A percentile compares a stretch with the other conserved stretches of the same genome.
phyloP scores from a whole-genome alignment of 2,888 invertebrate species.

The Eustalomyia histrio region DNA sequence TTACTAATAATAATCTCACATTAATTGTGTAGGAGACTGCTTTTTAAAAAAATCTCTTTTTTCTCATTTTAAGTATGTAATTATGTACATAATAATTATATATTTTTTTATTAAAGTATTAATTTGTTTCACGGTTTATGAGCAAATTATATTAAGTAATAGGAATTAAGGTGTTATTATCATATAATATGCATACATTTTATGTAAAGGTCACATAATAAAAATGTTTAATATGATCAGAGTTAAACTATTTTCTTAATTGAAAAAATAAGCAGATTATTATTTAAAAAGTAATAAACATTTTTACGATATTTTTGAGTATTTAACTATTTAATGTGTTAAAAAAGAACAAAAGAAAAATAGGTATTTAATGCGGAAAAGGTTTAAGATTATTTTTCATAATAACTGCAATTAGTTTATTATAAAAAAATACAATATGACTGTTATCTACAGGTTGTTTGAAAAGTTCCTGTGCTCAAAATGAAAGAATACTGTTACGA shows the following conservation, averaged over 20 bases:
- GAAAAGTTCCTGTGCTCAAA: too few species aligned
- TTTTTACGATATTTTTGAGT: too few species aligned
- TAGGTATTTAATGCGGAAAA: too few species aligned
- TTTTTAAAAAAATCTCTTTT: background rate
- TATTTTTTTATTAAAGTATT: background rate
- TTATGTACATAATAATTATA: background rate
- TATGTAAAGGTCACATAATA: conserved; percentile 37
- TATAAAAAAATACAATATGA: too few species aligned
- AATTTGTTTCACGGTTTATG: conserved; percentile 3
- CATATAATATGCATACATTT: background rate
- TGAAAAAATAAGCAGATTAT: too few species aligned
- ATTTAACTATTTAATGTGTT: too few species aligned
- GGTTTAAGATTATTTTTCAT: too few species aligned
- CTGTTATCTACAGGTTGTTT: too few species aligned
- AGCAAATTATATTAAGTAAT: conserved; percentile 3
- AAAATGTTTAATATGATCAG: background rate
- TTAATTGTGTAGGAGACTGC: background rate
- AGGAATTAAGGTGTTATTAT: conserved; percentile 9
- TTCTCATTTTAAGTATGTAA: background rate
- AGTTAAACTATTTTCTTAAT: background rate
- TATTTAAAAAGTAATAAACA: too few species aligned
- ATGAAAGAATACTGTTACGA: too few species aligned
- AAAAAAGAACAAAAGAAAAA: too few species aligned
- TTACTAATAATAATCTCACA: background rate
- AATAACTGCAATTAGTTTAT: too few species aligned